Evolutionary conservation across 2,113 vertebrate species (phyloP), one percentile per base, ranked within the genome.

Genomic region (Mesembrinibis cayennensis): DNA sequence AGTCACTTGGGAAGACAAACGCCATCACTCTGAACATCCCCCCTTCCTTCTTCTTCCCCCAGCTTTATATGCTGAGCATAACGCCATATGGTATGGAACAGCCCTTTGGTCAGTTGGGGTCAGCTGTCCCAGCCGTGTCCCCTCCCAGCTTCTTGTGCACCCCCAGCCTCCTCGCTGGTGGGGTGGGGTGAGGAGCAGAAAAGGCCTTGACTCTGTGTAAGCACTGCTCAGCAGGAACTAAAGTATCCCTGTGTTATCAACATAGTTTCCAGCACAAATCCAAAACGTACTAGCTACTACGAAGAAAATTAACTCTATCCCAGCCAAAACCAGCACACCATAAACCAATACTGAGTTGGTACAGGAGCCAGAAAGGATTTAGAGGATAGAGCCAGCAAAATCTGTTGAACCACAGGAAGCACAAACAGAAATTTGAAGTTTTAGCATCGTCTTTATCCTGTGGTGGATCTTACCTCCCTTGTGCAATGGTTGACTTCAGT

Each of bases 11-110:
- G 58, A 59, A 59, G 58, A 36, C 34, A 59, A 59, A 36, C 6
- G 1, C 58, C 58, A 59, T 36, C 58, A 11, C 14, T 36, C 13
- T 6, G 0, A 59, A 25, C 4, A 0, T 16, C 34, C 14, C 9
- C 14, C 21, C 21, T n/a, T 59, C 56, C 34, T 59, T 16, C 58
- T 59, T 59, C 34, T 59, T 59, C 58, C 34, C 34, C 58, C 58
- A 59, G 56, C 14, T 36, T 10, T 36, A 16, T 36, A 16, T 36
- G 58, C 58, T 59, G 58, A 59, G 22, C 34, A 25, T 59, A 34
- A 59, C 3, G 6, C 11, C 58, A 10, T 16, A 59, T 11, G 34
- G 34, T 23, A 3, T 59, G 58, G 58, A 3, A 36, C 11, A 36
- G 5, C 58, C 58, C 58, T 16, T 10, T 4, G 34, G 34, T 36